Evolutionary conservation across 2,888 invertebrate genomes (phyloP), one percentile per base, ranked within the genome.

Genomic region (Gymnocheta viridis): DNA sequence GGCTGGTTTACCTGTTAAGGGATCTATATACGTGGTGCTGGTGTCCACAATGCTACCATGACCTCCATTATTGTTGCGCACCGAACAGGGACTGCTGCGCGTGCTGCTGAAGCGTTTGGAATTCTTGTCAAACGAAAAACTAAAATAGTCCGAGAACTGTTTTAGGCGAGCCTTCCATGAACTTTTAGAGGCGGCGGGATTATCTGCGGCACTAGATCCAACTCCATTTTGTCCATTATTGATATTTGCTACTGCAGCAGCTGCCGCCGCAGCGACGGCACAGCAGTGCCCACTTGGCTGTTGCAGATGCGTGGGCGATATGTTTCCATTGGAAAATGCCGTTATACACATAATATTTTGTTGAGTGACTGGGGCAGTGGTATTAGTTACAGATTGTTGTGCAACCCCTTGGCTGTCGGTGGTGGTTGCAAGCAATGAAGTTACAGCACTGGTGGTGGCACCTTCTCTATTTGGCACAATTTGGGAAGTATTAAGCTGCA

Each of bases 101-200:
- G 91, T 89, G 84, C 90, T 90, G 87, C 89, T 89, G 38, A 88
- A 90, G 47, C 92, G 91, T 70, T 92, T 92, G 81, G 90, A 88
- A 74, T 88, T 88, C 85, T 91, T 92, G 85, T 92, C 92, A 82
- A 92, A 92, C 78, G 91, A 90, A 82, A 92, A 91, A 86, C 90
- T 89, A 56, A 92, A 91, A 79, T 92, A 91, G 85, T 92, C 92
- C 3, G 92, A 92, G 82, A 92, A 91, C 77, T 92, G 92, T 49
- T 91, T 91, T 64, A 92, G 88, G 29, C 92, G 89, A 3, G 92
- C 89, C 72, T 91, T 91, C 91, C 92, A 92, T 1, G 91, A 89
- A 56, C 82, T 64, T 27, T 86, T 86, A 24, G 88, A 85, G 66
- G 87, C 78, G 32, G 86, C 69, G 24, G 86, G 67, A 24, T 81